phyloP scores from a whole-genome alignment of 1,140 invertebrate species.

The Ips nitidus region DNA sequence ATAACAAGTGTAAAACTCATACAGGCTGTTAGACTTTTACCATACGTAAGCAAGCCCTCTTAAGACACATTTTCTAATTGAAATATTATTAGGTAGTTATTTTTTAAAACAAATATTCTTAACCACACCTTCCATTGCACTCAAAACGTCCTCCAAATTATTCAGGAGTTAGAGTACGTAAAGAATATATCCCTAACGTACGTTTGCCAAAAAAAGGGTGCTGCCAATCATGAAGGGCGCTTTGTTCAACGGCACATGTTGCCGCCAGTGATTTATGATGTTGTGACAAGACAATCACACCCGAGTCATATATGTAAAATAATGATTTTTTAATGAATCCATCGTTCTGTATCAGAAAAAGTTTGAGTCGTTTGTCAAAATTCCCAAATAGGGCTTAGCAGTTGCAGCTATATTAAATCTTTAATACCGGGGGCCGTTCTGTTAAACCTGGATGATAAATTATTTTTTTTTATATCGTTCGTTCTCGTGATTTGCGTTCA shows the following conservation, averaged over 20 bases:
- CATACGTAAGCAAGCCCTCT: too few species aligned
- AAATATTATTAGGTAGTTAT: too few species aligned
- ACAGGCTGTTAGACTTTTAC: too few species aligned
- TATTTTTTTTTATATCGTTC: constrained; percentile 16
- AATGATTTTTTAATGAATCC: constrained; percentile 34
- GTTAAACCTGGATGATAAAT: constrained; percentile 16
- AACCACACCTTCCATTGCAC: too few species aligned
- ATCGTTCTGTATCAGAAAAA: constrained; percentile 26
- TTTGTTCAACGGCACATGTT: constrained; percentile 27
- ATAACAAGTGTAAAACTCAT: too few species aligned
- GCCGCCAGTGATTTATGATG: constrained; percentile 27
- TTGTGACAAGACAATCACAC: constrained; percentile 34
- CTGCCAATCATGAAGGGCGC: constrained; percentile 23
- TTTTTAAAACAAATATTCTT: too few species aligned
- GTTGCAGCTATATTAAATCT: constrained; percentile 32
- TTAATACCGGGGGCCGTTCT: constrained; percentile 12
- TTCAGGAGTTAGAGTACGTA: too few species aligned
- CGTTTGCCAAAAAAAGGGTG: too few species aligned
- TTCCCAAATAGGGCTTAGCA: constrained; percentile 27
- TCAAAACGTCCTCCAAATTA: too few species aligned
- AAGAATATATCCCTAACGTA: too few species aligned
- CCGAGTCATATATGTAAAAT: constrained; percentile 30
- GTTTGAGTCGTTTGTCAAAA: constrained; percentile 34
- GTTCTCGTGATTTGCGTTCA: not conserved
- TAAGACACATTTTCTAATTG: too few species aligned